Percentiles rank a stretch among this genome's conserved stretches.
phyloP scores from a whole-genome alignment of 2,888 invertebrate genomes.

The Dusona sp. region DNA sequence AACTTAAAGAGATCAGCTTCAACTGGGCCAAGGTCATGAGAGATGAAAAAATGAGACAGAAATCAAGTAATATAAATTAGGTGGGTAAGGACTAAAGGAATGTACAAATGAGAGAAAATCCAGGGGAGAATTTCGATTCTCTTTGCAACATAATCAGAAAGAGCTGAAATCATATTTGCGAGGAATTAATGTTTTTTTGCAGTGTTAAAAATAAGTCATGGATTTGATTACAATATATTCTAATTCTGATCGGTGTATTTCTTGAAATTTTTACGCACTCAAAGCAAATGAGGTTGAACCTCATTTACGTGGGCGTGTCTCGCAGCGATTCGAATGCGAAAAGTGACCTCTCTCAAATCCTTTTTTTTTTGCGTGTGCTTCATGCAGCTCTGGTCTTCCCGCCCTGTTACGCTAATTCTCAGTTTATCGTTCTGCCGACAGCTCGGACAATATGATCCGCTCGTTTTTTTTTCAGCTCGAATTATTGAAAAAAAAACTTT shows the following conservation, averaged over 20 bases:
- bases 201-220: not conserved
- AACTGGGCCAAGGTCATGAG: not conserved
- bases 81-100: not conserved
- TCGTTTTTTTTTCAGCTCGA: slow-evolving; percentile 25
- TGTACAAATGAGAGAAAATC: not conserved
- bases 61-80: not conserved
- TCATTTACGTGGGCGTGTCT: not conserved
- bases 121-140: slow-evolving; percentile 23
- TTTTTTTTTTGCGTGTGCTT: not conserved
- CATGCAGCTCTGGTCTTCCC: not conserved
- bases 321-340: not conserved
- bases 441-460: not conserved
- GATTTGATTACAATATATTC: not conserved
- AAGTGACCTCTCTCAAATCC: not conserved
- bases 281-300: not conserved
- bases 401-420: not conserved
- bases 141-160: slow-evolving; percentile 5
- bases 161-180: slow-evolving; percentile 15
- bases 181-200: slow-evolving; percentile 12
- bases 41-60: not conserved
- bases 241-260: not conserved
- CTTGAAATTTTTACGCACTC: not conserved
- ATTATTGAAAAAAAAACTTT: slow-evolving; percentile 1
- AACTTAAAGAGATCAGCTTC: not conserved
- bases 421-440: slow-evolving; percentile 3